phyloP scores from a whole-genome alignment of 2,113 vertebrate species.

The Acrocephalus kingi region DNA sequence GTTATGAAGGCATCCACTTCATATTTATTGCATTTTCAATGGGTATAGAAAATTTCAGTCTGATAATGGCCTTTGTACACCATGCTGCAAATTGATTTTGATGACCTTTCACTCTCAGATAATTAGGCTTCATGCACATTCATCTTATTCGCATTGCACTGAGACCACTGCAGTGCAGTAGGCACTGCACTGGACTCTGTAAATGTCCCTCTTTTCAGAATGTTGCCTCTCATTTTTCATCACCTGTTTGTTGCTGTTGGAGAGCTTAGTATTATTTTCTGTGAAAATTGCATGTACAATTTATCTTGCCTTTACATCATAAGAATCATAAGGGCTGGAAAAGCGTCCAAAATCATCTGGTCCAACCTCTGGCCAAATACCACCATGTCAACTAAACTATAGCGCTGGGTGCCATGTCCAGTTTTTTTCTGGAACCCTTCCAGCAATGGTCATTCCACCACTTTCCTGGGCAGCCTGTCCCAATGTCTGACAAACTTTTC shows the following conservation, averaged over 20 bases:
- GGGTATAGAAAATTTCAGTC: slow-evolving; percentile 65
- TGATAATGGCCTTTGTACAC: slow-evolving; percentile 76
- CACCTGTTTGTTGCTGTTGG: not conserved
- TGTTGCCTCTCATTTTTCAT: not conserved
- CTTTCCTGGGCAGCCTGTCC: not conserved
- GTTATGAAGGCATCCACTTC: slow-evolving; percentile 63
- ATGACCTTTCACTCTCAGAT: slow-evolving; percentile 76
- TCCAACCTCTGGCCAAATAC: not conserved
- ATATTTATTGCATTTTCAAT: slow-evolving; percentile 75
- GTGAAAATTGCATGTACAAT: not conserved
- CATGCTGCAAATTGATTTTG: slow-evolving; percentile 79
- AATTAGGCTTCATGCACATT: slow-evolving; percentile 71
- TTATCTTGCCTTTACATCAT: not conserved
- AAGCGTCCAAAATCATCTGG: not conserved
- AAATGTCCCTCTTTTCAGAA: not conserved
- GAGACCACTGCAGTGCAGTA: not conserved
- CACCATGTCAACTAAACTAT: not conserved
- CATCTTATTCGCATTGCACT: slow-evolving; percentile 9
- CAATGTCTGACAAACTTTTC: not conserved
- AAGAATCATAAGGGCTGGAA: not conserved
- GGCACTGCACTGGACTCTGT: not conserved
- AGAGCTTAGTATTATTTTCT: not conserved
- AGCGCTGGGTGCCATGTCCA: too few species aligned
- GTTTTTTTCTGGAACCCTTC: not conserved
- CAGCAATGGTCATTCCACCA: accelerated